Evolutionary conservation across 2,888 invertebrate genomes (phyloP).

Genomic region (Drosophila melanosoma): DNA sequence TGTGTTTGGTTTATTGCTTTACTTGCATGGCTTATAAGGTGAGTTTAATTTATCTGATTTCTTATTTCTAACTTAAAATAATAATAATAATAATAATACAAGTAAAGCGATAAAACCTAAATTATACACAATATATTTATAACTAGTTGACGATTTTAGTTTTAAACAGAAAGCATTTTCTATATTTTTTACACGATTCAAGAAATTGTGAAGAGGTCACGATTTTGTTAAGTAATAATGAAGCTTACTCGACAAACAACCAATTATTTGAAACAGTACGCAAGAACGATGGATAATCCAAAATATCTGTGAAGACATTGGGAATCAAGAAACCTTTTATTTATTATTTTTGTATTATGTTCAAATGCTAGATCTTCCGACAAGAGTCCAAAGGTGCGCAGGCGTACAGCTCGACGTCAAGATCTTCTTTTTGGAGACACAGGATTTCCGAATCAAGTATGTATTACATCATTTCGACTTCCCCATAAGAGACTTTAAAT

Average conservation of each 20-base stretch:
- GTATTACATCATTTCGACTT: neutral
- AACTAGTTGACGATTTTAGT: neutral
- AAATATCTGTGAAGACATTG: slow-evolving; percentile 4
- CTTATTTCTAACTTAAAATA: neutral
- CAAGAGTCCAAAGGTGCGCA: slow-evolving; percentile 86
- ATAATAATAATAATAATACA: neutral
- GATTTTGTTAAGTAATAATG: slow-evolving; percentile 66
- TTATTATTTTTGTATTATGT: slow-evolving; percentile 27
- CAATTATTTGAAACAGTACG: slow-evolving; percentile 55
- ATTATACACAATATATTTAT: slow-evolving; percentile 1
- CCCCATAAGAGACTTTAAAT: neutral
- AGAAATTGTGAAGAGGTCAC: slow-evolving; percentile 46
- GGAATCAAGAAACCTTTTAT: slow-evolving; percentile 6
- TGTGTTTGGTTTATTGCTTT: neutral
- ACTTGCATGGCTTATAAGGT: neutral
- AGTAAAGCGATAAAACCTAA: slow-evolving; percentile 3
- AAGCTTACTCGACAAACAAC: slow-evolving; percentile 46
- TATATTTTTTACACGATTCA: slow-evolving; percentile 39
- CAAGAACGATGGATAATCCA: slow-evolving; percentile 30
- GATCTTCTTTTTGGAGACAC: slow-evolving; percentile 88
- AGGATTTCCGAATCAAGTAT: slow-evolving; percentile 24
- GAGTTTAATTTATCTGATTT: neutral
- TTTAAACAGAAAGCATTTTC: slow-evolving; percentile 15
- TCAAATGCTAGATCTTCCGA: slow-evolving; percentile 46
- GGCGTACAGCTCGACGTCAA: slow-evolving; percentile 88